Evolutionary conservation across 2,797 vertebrate genomes (phyloP).

Genomic region (Coccyzus lansbergi): DNA sequence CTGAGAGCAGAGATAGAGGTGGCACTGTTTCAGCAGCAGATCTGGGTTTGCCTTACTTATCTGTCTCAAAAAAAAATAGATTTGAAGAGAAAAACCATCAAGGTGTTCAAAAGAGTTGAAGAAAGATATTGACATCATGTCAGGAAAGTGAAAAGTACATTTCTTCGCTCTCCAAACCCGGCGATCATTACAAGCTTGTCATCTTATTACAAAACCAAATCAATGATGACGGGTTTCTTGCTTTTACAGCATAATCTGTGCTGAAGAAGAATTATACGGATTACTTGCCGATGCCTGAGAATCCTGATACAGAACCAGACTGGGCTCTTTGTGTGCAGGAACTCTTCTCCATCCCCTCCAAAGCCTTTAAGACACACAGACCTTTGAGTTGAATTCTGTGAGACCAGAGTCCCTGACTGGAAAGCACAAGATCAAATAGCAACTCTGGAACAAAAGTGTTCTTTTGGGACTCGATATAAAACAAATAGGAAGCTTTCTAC

Average conservation of each 20-base stretch:
- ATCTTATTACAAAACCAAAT: slow-evolving; percentile 70
- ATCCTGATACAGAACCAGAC: background rate
- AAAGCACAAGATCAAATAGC: background rate
- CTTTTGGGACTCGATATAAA: background rate
- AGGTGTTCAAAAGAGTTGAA: background rate
- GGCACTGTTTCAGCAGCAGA: background rate
- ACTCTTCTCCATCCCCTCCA: background rate
- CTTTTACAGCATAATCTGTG: slow-evolving; percentile 64
- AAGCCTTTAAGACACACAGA: background rate
- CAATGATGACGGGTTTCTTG: slow-evolving; percentile 57
- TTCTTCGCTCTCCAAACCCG: slow-evolving; percentile 53
- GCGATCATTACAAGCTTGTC: slow-evolving; percentile 66
- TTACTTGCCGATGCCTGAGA: slow-evolving; percentile 50
- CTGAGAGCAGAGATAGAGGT: background rate
- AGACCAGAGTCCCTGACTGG: background rate
- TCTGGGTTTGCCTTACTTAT: background rate
- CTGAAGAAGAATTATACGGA: slow-evolving; percentile 55
- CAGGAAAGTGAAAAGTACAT: slow-evolving; percentile 64
- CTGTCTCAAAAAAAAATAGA: background rate
- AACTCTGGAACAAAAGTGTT: rapidly evolving
- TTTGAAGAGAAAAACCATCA: background rate
- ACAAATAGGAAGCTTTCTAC: background rate
- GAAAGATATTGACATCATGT: slow-evolving; percentile 49
- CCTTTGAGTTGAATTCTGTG: background rate
- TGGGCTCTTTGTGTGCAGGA: background rate